phyloP scores from a whole-genome alignment of 2,113 vertebrate species.

The Fregata magnificens region DNA sequence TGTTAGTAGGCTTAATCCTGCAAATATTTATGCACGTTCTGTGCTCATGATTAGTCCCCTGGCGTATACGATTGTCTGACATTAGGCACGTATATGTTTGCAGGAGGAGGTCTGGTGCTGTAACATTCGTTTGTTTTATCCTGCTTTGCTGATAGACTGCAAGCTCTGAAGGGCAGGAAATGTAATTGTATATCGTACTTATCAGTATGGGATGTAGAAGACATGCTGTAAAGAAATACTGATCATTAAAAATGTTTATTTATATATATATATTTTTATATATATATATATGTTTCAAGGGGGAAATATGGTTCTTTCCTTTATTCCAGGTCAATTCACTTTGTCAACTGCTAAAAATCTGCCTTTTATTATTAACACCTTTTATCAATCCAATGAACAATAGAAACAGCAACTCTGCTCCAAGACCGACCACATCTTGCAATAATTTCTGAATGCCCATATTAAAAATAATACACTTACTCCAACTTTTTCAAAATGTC shows the following conservation, averaged over 20 bases:
- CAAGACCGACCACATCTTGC: slow-evolving; percentile 76
- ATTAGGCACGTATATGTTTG: background rate
- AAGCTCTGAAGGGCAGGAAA: background rate
- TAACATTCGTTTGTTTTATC: background rate
- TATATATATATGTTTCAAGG: background rate
- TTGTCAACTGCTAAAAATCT: slow-evolving; percentile 62
- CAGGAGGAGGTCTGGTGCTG: background rate
- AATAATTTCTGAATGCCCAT: slow-evolving; percentile 77
- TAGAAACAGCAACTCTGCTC: slow-evolving; percentile 43
- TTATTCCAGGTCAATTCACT: slow-evolving; percentile 48
- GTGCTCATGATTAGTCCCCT: background rate
- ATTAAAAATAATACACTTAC: slow-evolving; percentile 72
- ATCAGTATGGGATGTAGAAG: background rate
- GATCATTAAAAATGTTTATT: background rate
- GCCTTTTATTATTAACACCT: slow-evolving; percentile 68
- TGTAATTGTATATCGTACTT: background rate
- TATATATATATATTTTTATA: background rate
- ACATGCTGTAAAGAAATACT: background rate
- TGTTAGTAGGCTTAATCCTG: background rate
- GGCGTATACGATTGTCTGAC: background rate
- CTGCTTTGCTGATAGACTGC: background rate
- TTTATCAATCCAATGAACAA: slow-evolving; percentile 53
- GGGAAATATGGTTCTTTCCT: background rate
- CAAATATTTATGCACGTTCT: slow-evolving; percentile 4
- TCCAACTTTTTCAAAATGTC: slow-evolving; percentile 55